These are phyloP conservation scores for Meteorus colon DNA, from an alignment of 2,888 invertebrate species.

Conservation along the genomic window DNA sequence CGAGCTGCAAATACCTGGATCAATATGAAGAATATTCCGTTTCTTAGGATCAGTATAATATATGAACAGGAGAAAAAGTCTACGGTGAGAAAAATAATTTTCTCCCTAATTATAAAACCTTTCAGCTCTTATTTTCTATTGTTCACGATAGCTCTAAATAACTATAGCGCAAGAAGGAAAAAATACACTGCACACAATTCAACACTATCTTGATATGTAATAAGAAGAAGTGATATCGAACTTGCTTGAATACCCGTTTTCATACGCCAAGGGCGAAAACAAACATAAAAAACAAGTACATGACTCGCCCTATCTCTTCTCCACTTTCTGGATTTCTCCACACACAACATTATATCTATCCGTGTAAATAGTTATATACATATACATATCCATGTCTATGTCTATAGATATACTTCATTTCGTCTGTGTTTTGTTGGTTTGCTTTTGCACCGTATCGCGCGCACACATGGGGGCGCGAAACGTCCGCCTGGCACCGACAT, in stretches of 20 bases:
- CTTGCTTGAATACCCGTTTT: not conserved
- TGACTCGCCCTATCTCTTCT: slow-evolving; percentile 6
- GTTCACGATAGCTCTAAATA: not conserved
- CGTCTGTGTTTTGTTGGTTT: slow-evolving; percentile 18
- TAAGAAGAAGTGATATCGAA: slow-evolving; percentile 2
- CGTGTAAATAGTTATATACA: not conserved
- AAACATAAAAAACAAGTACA: not conserved
- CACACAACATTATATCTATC: not conserved
- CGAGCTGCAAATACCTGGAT: too few relatives aligned
- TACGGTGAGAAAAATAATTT: too few relatives aligned
- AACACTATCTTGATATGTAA: not conserved
- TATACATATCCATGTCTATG: not conserved
- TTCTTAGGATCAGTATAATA: too few relatives aligned
- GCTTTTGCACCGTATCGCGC: slow-evolving; percentile 8
- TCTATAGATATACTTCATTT: not conserved
- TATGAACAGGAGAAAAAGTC: too few relatives aligned
- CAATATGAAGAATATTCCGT: too few relatives aligned
- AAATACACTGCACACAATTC: not conserved
- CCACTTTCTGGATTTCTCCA: not conserved
- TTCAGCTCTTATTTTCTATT: not conserved
- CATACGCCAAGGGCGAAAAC: not conserved
- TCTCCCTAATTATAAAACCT: too few relatives aligned
- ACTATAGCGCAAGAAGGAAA: not conserved
- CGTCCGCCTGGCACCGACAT: slow-evolving; percentile 30
- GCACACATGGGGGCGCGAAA: not conserved